These are phyloP conservation scores for Drosophila neutralis DNA, from an alignment of 2,888 invertebrate species.

Conservation along the genomic window DNA sequence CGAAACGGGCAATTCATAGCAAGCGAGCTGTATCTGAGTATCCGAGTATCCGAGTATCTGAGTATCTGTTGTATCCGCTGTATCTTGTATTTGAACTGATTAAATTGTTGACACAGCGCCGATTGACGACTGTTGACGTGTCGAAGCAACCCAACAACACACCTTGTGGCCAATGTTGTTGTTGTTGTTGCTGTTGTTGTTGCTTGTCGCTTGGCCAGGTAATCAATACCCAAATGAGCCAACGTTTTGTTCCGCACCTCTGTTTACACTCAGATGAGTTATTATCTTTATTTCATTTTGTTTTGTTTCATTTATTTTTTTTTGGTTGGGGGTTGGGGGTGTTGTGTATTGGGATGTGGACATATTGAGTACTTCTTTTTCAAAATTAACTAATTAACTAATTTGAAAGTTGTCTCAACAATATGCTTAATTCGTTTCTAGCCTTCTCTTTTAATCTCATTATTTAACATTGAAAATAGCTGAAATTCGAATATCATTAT, in stretches of 20 bases:
- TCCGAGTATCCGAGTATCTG: constrained; percentile 4
- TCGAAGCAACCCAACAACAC: constrained; percentile 45
- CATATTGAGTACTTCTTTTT: background rate
- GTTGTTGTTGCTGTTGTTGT: constrained; percentile 21
- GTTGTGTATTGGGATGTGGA: background rate
- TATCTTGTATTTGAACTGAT: constrained; percentile 73
- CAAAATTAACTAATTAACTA: background rate
- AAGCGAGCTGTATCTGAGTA: constrained; percentile 7
- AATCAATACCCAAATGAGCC: constrained; percentile 62
- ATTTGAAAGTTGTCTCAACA: background rate
- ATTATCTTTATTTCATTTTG: constrained; percentile 19
- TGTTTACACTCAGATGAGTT: constrained; percentile 63
- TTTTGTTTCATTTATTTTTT: background rate
- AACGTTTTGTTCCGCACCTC: constrained; percentile 49
- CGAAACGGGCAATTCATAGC: constrained; percentile 39
- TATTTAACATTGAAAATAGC: background rate
- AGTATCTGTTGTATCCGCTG: constrained; percentile 42
- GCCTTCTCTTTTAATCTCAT: background rate
- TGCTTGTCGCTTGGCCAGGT: constrained; percentile 36
- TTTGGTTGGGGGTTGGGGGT: background rate
- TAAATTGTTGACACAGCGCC: constrained; percentile 72
- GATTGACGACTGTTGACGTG: constrained; percentile 49
- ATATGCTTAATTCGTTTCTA: background rate
- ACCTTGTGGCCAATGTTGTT: constrained; percentile 54
- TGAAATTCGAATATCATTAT: background rate